Evolutionary conservation across 2,888 invertebrate species (phyloP).

Genomic region (Tinea trinotella): DNA sequence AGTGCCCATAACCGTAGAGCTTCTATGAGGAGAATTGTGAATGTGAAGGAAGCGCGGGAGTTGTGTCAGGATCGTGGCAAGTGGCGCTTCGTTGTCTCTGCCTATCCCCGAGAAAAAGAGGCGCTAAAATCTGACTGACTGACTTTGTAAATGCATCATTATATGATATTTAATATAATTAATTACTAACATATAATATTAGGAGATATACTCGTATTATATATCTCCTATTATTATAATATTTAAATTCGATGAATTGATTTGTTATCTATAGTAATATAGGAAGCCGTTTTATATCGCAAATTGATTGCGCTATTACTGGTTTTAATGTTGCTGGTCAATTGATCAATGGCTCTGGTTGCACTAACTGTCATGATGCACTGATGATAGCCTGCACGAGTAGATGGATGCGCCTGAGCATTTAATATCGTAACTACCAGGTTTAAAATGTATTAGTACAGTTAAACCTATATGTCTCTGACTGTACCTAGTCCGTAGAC

Average conservation of each 20-base stretch:
- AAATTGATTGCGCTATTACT: slow-evolving; percentile 11
- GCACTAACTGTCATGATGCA: slow-evolving; percentile 6
- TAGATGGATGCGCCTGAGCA: slow-evolving; percentile 40
- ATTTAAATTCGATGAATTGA: slow-evolving; percentile 17
- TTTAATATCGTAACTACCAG: background rate
- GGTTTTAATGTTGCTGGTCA: background rate
- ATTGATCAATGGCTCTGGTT: slow-evolving; percentile 10
- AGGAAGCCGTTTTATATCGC: slow-evolving; percentile 3
- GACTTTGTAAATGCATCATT: no score
- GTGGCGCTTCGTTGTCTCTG: no score
- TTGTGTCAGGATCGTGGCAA: no score
- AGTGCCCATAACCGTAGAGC: no score
- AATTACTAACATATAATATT: slow-evolving; percentile 13
- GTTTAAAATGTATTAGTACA: no score
- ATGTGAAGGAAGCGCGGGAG: no score
- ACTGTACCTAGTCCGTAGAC: no score
- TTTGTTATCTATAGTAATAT: background rate
- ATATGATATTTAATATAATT: no score
- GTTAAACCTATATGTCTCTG: no score
- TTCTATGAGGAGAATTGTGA: no score
- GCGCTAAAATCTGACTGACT: no score
- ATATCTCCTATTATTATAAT: slow-evolving; percentile 27
- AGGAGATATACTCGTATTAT: slow-evolving; percentile 13
- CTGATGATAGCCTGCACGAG: slow-evolving; percentile 9
- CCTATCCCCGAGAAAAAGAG: no score